These are phyloP conservation scores for Osmerus eperlanus DNA, from an alignment of 2,113 vertebrate genomes.

Conservation along the genomic window DNA sequence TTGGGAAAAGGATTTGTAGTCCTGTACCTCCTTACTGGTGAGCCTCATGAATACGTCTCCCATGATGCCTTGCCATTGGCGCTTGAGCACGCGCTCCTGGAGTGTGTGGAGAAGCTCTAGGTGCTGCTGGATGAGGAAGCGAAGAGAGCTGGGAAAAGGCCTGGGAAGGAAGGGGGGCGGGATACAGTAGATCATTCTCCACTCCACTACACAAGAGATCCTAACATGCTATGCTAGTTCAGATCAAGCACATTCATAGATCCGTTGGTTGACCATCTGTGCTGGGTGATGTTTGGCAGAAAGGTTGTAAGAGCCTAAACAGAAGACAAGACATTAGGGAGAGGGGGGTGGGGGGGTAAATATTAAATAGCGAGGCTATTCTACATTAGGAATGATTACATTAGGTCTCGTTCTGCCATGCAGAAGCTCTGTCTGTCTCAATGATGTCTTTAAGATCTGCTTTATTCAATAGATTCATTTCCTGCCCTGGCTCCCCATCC, in stretches of 20 bases:
- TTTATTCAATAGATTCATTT: conserved; percentile 56
- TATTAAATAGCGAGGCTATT: neutral
- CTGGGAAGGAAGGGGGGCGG: conserved; percentile 57
- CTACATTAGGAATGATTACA: conserved; percentile 32
- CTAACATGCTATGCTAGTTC: too few relatives aligned
- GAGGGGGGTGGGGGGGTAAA: neutral
- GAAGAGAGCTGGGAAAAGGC: conserved; percentile 89
- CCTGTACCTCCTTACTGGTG: conserved; percentile 88
- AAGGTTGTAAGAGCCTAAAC: too few relatives aligned
- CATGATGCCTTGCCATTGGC: conserved; percentile 92
- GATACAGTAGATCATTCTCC: neutral
- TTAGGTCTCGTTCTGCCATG: conserved; percentile 29
- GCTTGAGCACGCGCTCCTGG: conserved; percentile 89
- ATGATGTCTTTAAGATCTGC: conserved; percentile 33
- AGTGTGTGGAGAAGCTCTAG: conserved; percentile 89
- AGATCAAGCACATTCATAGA: too few relatives aligned
- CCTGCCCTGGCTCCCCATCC: conserved; percentile 29
- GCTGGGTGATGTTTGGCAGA: too few relatives aligned
- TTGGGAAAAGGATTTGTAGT: neutral
- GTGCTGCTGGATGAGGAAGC: conserved; percentile 95
- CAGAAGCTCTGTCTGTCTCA: conserved; percentile 10
- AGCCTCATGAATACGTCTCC: conserved; percentile 95
- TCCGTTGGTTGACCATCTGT: too few relatives aligned
- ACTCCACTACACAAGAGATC: too few relatives aligned
- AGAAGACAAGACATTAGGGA: neutral